A percentile compares a stretch with the other conserved stretches of the same genome.
Evolutionary conservation across 2,113 vertebrate species (phyloP).

Genomic region (Cyanoderma ruficeps): DNA sequence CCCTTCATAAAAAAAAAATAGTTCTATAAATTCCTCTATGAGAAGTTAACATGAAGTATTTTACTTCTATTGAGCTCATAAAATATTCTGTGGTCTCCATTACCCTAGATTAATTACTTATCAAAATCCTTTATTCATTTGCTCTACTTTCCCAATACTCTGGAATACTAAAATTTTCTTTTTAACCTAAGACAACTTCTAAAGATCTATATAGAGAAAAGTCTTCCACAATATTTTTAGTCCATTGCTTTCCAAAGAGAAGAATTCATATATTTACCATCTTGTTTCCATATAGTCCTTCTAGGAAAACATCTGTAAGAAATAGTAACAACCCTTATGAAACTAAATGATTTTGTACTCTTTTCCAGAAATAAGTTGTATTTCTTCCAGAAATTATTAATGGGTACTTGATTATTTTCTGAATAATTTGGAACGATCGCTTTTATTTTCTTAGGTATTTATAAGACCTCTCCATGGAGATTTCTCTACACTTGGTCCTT

Average conservation of each 20-base stretch:
- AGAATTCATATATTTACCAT: neutral
- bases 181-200: neutral
- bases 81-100: neutral
- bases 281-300: neutral
- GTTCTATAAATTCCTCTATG: neutral
- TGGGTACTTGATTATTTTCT: neutral
- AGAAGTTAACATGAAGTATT: neutral
- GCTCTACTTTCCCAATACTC: neutral
- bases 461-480: neutral
- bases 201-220: neutral
- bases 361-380: neutral
- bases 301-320: neutral
- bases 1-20: neutral
- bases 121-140: neutral
- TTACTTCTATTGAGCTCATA: neutral
- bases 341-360: neutral
- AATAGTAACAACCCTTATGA: neutral
- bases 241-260: neutral
- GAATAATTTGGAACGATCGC: neutral
- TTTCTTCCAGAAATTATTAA: neutral
- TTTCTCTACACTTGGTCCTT: neutral
- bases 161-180: neutral
- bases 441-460: neutral
- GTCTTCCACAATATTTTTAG: neutral
- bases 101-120: neutral